Evolutionary conservation across 2,888 invertebrate genomes (phyloP).

Genomic region (Emesis castigata): DNA sequence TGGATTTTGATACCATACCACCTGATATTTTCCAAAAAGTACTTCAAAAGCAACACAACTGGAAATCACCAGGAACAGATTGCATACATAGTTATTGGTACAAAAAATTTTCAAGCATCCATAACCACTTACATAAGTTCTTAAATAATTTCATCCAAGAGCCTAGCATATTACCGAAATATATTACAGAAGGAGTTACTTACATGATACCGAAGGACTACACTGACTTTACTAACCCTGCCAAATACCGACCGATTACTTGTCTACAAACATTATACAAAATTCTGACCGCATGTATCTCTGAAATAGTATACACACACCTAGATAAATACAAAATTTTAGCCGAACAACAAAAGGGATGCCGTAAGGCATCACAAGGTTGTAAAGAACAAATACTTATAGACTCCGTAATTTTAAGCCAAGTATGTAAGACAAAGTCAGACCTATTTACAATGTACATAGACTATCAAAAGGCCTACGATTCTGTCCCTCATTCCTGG

Average conservation of each 20-base stretch:
- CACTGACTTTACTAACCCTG: conserved; percentile 37
- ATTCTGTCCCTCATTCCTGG: conserved; percentile 62
- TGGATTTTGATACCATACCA: conserved; percentile 5
- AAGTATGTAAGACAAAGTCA: conserved; percentile 24
- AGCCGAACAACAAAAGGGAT: conserved; percentile 62
- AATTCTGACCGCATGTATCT: conserved; percentile 57
- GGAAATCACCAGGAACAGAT: conserved; percentile 57
- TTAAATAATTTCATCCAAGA: conserved; percentile 43
- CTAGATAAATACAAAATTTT: conserved; percentile 48
- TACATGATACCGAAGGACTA: conserved; percentile 58
- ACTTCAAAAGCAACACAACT: conserved; percentile 39
- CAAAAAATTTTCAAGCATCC: conserved; percentile 51
- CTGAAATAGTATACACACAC: conserved; percentile 52
- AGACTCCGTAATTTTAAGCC: conserved; percentile 41
- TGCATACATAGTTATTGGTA: conserved; percentile 59
- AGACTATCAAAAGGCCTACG: conserved; percentile 66
- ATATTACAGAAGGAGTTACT: conserved; percentile 48
- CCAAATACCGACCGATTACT: conserved; percentile 67
- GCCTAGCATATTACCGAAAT: conserved; percentile 34
- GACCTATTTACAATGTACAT: conserved; percentile 22
- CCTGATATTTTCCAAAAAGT: conserved; percentile 34
- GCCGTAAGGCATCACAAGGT: conserved; percentile 40
- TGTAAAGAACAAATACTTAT: conserved; percentile 33
- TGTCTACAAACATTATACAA: conserved; percentile 68
- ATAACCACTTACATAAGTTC: conserved; percentile 24